phyloP scores from a whole-genome alignment of 2,113 vertebrate species.

The Platysternon megacephalum region DNA sequence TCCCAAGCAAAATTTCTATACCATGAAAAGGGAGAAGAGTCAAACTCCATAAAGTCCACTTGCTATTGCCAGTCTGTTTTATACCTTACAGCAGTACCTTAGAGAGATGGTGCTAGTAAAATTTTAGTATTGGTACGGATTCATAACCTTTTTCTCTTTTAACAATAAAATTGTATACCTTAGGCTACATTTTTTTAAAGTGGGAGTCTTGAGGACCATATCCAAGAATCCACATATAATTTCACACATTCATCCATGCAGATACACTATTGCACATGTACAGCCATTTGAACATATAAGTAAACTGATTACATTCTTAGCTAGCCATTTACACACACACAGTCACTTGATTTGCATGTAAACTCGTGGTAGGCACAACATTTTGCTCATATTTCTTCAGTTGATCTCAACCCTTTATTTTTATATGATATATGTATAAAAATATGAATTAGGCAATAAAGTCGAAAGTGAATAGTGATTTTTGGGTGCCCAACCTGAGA shows the following conservation, averaged over 20 bases:
- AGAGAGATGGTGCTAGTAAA: background rate
- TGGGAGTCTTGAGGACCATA: background rate
- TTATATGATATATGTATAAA: background rate
- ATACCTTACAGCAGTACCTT: background rate
- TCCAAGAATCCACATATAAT: background rate
- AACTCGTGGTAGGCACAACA: background rate
- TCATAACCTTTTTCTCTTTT: background rate
- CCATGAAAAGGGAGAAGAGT: background rate
- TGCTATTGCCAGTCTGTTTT: background rate
- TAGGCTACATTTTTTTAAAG: background rate
- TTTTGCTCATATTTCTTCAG: background rate
- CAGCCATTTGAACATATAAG: background rate
- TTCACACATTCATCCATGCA: background rate
- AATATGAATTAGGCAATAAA: background rate
- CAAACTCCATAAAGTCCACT: background rate
- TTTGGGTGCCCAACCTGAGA: background rate
- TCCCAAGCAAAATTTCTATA: background rate
- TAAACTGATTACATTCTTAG: background rate
- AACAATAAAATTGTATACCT: background rate
- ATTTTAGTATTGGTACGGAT: background rate
- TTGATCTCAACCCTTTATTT: background rate
- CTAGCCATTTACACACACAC: background rate
- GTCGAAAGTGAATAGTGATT: background rate
- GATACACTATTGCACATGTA: background rate
- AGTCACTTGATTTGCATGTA: background rate